Conservation (phyloP, 53 echinoderm and acorn worm species). For the Holothuria scabra region DNA sequence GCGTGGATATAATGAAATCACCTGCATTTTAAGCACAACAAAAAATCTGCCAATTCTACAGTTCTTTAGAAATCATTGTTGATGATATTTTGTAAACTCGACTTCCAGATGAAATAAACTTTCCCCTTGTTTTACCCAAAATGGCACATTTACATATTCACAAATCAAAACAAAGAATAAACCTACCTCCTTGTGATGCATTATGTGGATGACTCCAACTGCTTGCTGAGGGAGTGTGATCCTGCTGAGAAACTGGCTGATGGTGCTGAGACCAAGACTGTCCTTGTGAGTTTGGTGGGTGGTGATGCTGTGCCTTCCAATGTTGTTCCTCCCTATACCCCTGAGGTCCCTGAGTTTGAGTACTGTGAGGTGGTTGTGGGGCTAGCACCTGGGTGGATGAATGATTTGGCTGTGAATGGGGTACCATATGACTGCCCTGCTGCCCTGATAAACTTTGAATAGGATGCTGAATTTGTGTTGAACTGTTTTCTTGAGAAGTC, state of each 20-base stretch:
- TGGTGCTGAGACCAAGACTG: neutral
- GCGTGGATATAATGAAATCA: no score
- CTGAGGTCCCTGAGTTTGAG: neutral
- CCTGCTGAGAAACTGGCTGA: neutral
- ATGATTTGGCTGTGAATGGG: neutral
- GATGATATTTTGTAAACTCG: no score
- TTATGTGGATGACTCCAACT: conserved; percentile 10
- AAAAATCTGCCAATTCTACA: no score
- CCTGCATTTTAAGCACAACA: no score
- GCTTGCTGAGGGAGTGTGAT: neutral
- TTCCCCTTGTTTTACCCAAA: no score
- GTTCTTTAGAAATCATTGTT: no score
- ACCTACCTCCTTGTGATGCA: neutral
- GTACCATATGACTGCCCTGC: no score
- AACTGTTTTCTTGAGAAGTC: neutral
- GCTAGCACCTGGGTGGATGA: neutral
- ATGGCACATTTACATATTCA: no score
- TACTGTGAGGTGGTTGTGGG: neutral
- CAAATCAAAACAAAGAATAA: no score
- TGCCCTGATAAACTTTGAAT: no score
- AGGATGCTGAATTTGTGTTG: neutral
- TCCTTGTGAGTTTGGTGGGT: neutral
- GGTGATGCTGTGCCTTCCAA: neutral
- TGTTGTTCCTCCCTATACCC: neutral
- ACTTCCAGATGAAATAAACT: no score